Evolutionary conservation across 2,797 vertebrate genomes (phyloP), one percentile per base, ranked within the genome.

Genomic region (Argya squamiceps): DNA sequence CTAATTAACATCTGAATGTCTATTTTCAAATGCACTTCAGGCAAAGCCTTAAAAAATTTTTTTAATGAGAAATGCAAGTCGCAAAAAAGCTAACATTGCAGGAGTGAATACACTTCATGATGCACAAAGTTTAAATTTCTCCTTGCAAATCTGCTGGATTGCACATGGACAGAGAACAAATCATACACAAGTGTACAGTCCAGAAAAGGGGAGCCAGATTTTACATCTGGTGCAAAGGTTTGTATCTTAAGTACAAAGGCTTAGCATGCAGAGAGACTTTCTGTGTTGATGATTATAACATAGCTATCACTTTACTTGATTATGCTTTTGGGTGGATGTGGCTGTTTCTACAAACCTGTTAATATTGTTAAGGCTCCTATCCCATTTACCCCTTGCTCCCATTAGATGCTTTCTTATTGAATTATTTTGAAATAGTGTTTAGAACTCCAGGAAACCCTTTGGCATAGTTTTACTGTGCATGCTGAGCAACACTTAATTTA

Each of bases 301-400:
- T 76, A 92, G 55, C 92, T 89, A 26, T 88, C 8, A 4, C 69
- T 95, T 93, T 60, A 87, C 91, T 94, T 93, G 73, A 89, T 92
- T 96, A 76, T 76, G 47, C 89, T 95, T 96, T 84, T 88, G 79
- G 70, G 92, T 95, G 59, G 43, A 88, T 4, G 9, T 81, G 79
- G 82, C 67, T 91, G 47, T 92, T 96, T 93, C 44, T 86, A 43
- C 63, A 95, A 92, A 92, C 44, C 91, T 94, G 92, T 93, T 94
- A 95, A 92, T 94, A 88, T 95, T 94, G 69, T 96, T 96, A 95
- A 91, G 71, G 68, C 64, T 94, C 49, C 78, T 92, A 63, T 92
- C 77, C 92, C 64, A 60, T 95, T 94, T 93, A 55, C 43, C 76
- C 43, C 49, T 85, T 88, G 43, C 39, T 92, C 58, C 79, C 50